These are phyloP conservation scores for Platyscapa corneri DNA, from an alignment of 1,140 invertebrate genomes.

Conservation along the genomic window DNA sequence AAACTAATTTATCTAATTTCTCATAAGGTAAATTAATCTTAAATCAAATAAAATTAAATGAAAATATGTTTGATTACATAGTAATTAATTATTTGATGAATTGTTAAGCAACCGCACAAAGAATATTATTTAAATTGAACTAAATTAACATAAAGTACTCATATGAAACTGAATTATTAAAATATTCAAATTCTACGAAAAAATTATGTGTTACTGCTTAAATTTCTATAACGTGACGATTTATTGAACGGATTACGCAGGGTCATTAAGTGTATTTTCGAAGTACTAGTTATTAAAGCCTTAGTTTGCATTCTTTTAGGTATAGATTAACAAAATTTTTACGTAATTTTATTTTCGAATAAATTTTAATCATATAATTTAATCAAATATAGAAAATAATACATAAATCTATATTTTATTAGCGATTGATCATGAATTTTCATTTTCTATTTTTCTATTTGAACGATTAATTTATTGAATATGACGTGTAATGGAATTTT, in stretches of 20 bases:
- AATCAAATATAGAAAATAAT: neutral
- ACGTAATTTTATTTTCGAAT: neutral
- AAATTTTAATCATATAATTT: neutral
- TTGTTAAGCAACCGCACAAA: neutral
- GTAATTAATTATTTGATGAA: neutral
- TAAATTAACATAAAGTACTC: neutral
- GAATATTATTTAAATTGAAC: constrained; percentile 2
- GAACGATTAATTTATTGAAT: neutral
- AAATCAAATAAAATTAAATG: neutral
- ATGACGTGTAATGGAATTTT: neutral
- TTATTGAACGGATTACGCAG: constrained; percentile 8
- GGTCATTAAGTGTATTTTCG: neutral
- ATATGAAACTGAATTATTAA: neutral
- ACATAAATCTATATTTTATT: neutral
- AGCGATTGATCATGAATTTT: neutral
- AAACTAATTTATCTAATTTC: too few species aligned
- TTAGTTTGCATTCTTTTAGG: neutral
- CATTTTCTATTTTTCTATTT: neutral
- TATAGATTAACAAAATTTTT: neutral
- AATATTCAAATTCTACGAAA: constrained; percentile 5
- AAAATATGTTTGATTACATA: neutral
- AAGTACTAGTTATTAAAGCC: neutral
- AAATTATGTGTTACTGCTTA: neutral
- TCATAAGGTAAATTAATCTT: neutral
- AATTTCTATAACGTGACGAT: constrained; percentile 3